Conservation (phyloP, 2,888 invertebrate species). For the Trissolcus japonicus region DNA sequence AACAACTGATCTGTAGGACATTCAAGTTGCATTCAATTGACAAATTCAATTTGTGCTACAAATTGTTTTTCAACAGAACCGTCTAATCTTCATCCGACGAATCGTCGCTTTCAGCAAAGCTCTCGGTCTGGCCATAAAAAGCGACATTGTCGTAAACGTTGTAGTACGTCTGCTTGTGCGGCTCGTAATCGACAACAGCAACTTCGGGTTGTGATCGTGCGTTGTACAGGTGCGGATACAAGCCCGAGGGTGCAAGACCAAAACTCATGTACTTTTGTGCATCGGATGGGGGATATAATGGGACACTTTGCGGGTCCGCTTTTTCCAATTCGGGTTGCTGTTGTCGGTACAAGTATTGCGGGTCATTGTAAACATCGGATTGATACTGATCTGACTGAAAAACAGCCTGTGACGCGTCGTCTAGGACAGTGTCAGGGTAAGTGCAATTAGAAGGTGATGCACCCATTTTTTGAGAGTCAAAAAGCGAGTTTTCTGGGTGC, state of each 20-base stretch:
- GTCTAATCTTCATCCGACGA: conserved; percentile 67
- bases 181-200: conserved; percentile 71
- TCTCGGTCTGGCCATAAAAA: conserved; percentile 52
- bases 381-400: conserved; percentile 67
- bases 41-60: no score
- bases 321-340: conserved; percentile 58
- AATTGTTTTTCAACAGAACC: background rate
- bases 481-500: conserved; percentile 74
- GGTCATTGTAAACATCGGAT: conserved; percentile 67
- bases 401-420: conserved; percentile 59
- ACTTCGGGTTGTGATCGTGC: conserved; percentile 67
- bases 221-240: conserved; percentile 73
- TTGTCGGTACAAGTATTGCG: conserved; percentile 69
- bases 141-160: conserved; percentile 68
- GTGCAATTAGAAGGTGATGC: conserved; percentile 73
- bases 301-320: conserved; percentile 49
- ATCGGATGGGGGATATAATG: conserved; percentile 44
- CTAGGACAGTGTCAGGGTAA: conserved; percentile 72
- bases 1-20: no score
- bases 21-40: no score
- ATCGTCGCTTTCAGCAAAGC: conserved; percentile 65
- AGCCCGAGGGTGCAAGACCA: conserved; percentile 63
- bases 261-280: conserved; percentile 66
- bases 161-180: conserved; percentile 68
- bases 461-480: conserved; percentile 73